Percentiles rank a stretch among this genome's conserved stretches.
These are phyloP conservation scores for Mythimna albipuncta DNA, from an alignment of 2,888 invertebrate genomes.

Conservation along the genomic window DNA sequence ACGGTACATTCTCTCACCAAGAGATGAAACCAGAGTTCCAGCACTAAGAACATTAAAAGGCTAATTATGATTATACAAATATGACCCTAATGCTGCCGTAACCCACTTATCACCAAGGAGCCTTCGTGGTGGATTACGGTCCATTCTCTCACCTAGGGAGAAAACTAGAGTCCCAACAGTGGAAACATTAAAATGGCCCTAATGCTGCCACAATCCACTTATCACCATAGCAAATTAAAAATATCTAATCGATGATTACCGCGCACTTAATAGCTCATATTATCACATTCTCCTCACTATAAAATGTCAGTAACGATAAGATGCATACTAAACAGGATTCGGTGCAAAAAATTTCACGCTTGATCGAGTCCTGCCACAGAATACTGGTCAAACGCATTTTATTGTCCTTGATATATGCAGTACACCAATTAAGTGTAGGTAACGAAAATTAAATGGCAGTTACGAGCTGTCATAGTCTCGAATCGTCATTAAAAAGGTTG, in stretches of 20 bases:
- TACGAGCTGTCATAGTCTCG: constrained; percentile 56
- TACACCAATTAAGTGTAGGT: constrained; percentile 56
- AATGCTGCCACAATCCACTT: neutral
- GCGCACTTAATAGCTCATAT: constrained; percentile 28
- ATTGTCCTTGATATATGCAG: constrained; percentile 39
- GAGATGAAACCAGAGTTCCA: too few relatives aligned
- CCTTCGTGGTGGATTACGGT: too few relatives aligned
- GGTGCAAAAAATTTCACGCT: constrained; percentile 57
- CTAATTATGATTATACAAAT: too few relatives aligned
- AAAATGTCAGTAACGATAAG: constrained; percentile 59
- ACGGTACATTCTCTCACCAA: too few relatives aligned
- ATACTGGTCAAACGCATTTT: constrained; percentile 32
- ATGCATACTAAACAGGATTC: constrained; percentile 39
- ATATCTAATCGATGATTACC: constrained; percentile 26
- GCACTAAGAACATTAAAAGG: too few relatives aligned
- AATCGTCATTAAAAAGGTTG: constrained; percentile 62
- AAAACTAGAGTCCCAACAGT: too few relatives aligned
- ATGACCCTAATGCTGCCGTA: too few relatives aligned
- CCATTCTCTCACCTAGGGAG: neutral
- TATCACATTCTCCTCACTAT: constrained; percentile 46
- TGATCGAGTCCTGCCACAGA: constrained; percentile 27
- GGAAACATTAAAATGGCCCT: neutral
- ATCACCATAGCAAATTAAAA: constrained; percentile 24
- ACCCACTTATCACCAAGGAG: too few relatives aligned
- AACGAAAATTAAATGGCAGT: constrained; percentile 55